A percentile compares a stretch with the other conserved stretches of the same genome.
Conservation (phyloP, 1,140 invertebrate genomes). For the Atopsyche davidsoni region DNA sequence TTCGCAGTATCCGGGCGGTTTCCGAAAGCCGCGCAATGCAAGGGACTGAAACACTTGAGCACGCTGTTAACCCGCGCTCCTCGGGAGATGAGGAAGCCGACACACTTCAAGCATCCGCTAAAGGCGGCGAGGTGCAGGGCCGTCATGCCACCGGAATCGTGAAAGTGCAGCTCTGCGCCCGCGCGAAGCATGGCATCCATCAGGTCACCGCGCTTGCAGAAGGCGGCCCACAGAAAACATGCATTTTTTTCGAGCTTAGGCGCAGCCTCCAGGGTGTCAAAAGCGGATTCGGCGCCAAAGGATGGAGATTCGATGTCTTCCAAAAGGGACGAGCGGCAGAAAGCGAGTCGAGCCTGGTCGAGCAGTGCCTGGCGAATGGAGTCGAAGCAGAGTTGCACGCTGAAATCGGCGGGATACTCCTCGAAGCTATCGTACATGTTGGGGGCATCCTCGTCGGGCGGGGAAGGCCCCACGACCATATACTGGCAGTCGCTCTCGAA, state of each 20-base stretch:
- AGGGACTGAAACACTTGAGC: slow-evolving; percentile 63
- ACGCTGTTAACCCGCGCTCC: slow-evolving; percentile 62
- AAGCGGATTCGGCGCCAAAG: slow-evolving; percentile 50
- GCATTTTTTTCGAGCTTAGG: slow-evolving; percentile 61
- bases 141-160: slow-evolving; percentile 61
- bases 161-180: slow-evolving; percentile 63
- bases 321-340: slow-evolving; percentile 57
- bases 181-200: slow-evolving; percentile 53
- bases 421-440: slow-evolving; percentile 70
- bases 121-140: slow-evolving; percentile 71
- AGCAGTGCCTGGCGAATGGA: slow-evolving; percentile 63
- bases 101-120: slow-evolving; percentile 63
- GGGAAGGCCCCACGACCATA: slow-evolving; percentile 66
- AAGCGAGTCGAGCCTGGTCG: slow-evolving; percentile 62
- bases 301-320: slow-evolving; percentile 64
- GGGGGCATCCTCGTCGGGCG: slow-evolving; percentile 65
- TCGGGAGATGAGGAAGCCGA: slow-evolving; percentile 59
- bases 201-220: slow-evolving; percentile 59
- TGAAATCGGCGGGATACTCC: slow-evolving; percentile 62
- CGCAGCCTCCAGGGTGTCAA: slow-evolving; percentile 47
- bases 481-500: slow-evolving; percentile 61
- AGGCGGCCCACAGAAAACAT: slow-evolving; percentile 63
- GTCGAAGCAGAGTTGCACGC: slow-evolving; percentile 66
- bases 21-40: slow-evolving; percentile 76
- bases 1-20: slow-evolving; percentile 67